These are phyloP conservation scores for Cercopithecus mona DNA, from an alignment of 2,113 vertebrate genomes.

Conservation along the genomic window DNA sequence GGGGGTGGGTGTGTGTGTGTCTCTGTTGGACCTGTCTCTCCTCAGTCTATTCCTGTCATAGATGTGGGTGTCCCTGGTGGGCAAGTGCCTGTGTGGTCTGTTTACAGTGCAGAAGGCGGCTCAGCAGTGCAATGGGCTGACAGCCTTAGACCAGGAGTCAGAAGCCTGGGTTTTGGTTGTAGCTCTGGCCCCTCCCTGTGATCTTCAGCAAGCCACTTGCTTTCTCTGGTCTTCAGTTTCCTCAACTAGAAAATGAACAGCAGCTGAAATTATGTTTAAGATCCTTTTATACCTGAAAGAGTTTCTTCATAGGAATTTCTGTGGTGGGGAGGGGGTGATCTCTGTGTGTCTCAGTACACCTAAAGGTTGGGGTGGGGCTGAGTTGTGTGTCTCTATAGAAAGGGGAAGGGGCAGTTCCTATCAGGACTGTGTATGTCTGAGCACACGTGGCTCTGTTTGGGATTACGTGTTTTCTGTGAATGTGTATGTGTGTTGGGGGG, in stretches of 20 bases:
- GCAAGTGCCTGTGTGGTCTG: background rate
- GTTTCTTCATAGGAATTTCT: constrained; percentile 44
- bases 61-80: background rate
- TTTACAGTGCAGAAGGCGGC: background rate
- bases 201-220: background rate
- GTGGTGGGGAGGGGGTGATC: background rate
- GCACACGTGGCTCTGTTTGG: background rate
- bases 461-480: background rate
- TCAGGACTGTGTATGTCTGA: background rate
- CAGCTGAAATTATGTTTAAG: constrained; percentile 22
- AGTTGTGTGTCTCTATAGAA: background rate
- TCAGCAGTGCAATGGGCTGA: background rate
- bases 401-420: background rate
- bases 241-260: constrained; percentile 8
- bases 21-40: background rate
- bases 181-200: background rate
- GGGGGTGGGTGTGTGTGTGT: background rate
- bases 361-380: background rate
- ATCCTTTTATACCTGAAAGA: constrained; percentile 26
- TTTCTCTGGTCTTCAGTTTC: background rate
- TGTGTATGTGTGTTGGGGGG: background rate
- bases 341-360: background rate
- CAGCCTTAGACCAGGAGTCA: background rate
- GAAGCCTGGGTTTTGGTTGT: background rate
- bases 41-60: background rate